Conservation (phyloP, 2,113 vertebrate genomes). For the Emydocephalus ijimae region DNA sequence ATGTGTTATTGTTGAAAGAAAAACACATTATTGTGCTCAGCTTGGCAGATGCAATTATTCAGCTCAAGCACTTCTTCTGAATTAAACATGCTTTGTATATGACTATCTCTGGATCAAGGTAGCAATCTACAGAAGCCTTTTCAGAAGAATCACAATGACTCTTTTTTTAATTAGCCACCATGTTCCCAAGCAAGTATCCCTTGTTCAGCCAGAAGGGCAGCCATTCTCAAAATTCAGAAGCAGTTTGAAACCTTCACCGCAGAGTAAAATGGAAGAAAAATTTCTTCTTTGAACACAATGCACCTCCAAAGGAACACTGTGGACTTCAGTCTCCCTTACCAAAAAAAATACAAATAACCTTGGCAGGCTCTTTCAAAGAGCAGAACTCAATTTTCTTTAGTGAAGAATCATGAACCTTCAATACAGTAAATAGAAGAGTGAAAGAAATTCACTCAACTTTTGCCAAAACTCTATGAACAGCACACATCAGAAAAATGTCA, state of each 20-base stretch:
- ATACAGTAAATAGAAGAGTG: constrained; percentile 17
- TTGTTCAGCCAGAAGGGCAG: background rate
- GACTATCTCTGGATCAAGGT: background rate
- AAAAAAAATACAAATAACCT: constrained; percentile 34
- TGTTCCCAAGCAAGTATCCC: background rate
- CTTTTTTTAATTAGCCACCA: background rate
- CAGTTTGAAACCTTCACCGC: background rate
- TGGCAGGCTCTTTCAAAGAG: constrained; percentile 45
- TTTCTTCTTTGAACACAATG: background rate
- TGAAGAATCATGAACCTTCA: constrained; percentile 40
- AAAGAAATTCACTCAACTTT: constrained; percentile 1
- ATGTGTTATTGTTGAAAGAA: background rate
- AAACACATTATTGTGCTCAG: background rate
- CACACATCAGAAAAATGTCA: constrained; percentile 17
- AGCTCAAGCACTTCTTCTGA: background rate
- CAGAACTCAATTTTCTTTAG: constrained; percentile 42
- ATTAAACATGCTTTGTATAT: background rate
- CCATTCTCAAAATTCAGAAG: background rate
- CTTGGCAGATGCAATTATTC: background rate
- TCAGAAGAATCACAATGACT: background rate
- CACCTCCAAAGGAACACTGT: background rate
- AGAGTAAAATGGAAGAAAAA: background rate
- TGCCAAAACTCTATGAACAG: constrained; percentile 27
- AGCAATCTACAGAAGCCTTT: background rate
- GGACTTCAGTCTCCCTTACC: background rate